A percentile compares a stretch with the other conserved stretches of the same genome.
These are phyloP conservation scores for Naso thynnoides DNA, from an alignment of 2,797 vertebrate genomes.

Conservation along the genomic window DNA sequence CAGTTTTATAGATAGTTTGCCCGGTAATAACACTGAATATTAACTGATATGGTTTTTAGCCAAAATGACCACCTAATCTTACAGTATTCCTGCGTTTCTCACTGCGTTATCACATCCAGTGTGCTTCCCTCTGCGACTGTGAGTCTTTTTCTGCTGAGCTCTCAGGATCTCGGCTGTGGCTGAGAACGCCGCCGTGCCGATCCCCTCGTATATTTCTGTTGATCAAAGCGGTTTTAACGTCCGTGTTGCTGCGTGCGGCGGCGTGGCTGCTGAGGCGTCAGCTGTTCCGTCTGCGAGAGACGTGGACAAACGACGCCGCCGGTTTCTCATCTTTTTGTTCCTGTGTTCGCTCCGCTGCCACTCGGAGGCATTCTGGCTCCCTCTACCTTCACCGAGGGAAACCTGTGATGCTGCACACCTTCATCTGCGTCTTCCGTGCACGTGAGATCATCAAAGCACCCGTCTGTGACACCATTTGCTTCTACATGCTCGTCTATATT, in stretches of 20 bases:
- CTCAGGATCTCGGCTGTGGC: constrained; percentile 33
- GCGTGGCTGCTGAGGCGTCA: constrained; percentile 58
- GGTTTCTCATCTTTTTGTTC: constrained; percentile 26
- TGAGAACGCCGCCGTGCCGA: constrained; percentile 36
- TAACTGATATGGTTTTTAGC: neutral
- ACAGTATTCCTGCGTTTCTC: neutral
- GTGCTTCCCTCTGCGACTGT: constrained; percentile 3
- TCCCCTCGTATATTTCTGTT: constrained; percentile 44
- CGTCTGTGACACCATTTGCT: neutral
- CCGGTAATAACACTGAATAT: too few species aligned
- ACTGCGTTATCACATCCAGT: neutral
- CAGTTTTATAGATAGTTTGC: too few species aligned
- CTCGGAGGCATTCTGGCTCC: constrained; percentile 32
- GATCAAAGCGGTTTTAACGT: constrained; percentile 59
- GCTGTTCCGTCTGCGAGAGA: constrained; percentile 49
- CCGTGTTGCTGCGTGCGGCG: constrained; percentile 34
- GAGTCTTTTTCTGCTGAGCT: constrained; percentile 30
- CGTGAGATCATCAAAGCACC: neutral
- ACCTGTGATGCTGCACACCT: constrained; percentile 11
- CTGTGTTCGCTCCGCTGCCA: constrained; percentile 3
- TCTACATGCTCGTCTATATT: neutral
- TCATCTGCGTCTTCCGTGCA: neutral
- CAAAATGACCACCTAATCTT: neutral
- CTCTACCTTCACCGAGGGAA: constrained; percentile 27
- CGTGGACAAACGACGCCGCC: constrained; percentile 21